Conservation (phyloP, 35 echinoderm and acorn worm genomes). For the Apostichopus parvimensis region DNA sequence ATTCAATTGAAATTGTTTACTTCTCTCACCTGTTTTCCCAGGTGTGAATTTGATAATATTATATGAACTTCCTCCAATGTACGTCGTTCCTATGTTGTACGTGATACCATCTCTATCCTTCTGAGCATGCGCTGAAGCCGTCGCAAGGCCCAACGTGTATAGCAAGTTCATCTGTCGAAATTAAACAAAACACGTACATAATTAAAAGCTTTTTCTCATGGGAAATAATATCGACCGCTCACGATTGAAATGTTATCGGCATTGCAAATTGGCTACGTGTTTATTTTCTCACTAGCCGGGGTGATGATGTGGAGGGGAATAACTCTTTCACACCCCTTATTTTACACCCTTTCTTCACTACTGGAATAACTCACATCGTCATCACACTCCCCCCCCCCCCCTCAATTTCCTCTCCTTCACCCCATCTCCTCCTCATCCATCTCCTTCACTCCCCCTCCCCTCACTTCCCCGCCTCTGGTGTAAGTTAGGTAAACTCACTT, state of each 20-base stretch:
- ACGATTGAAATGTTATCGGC: no score
- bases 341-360: no score
- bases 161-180: constrained; percentile 80
- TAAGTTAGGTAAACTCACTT: constrained; percentile 50
- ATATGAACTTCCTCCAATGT: constrained; percentile 82
- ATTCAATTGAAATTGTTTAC: background rate
- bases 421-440: background rate
- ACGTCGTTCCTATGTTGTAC: constrained; percentile 96
- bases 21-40: constrained; percentile 42
- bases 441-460: background rate
- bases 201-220: no score
- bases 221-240: no score
- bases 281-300: no score
- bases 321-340: no score
- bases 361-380: no score
- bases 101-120: constrained; percentile 85
- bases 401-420: no score
- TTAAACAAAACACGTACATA: no score
- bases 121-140: constrained; percentile 88
- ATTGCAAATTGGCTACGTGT: no score
- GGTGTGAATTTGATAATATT: constrained; percentile 92
- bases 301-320: no score
- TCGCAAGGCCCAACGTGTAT: constrained; percentile 78
- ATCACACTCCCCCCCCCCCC: no score
- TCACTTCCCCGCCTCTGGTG: background rate